Evolutionary conservation across 1,140 invertebrate genomes (phyloP), one percentile per base, ranked within the genome.

Genomic region (Diachasma alloeum): DNA sequence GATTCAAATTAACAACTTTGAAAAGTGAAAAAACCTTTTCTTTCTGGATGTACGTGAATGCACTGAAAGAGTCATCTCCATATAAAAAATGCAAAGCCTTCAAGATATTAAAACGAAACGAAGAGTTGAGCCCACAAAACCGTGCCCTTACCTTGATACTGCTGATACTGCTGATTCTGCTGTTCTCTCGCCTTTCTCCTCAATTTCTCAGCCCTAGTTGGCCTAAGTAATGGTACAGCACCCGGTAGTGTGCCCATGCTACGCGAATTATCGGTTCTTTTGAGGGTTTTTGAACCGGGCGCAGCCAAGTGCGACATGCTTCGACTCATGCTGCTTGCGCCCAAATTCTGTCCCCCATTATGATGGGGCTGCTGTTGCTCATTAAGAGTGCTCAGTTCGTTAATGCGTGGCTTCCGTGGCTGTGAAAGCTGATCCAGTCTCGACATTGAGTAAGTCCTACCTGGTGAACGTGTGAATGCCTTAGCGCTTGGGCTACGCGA

Each of bases 391-490:
- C 89, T 87, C 84, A 93, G 91, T 81, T 91, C 91, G 78, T 67
- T 76, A n/a, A 88, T 86, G 82, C 90, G 87, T 81, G 90, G 91
- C 83, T 91, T 91, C 76, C 94, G 90, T 73, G 95, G 95, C 88
- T 93, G 93, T 81, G 94, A 91, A 88, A 96, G 91, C 85, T 94
- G 93, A 92, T 97, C 96, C 91, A 97, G 92, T 83, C 96, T 93
- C 83, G 95, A 95, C 95, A 97, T 96, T 85, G 96, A 97, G 91
- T 95, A 95, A 83, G 96, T 95, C 93, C 96, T 96, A 94, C 94
- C 94, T 95, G 93, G 93, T 84, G 93, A 93, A 83, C 92, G 91
- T 84, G 91, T 91, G 84, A 93, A 92, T 80, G 91, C 89, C 87
- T 92, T 92, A 77, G 89, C 82, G 86, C 89, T 87, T 86, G 88